Conservation (phyloP, 2,797 vertebrate genomes). For the Dendrocincla tyrannina region DNA sequence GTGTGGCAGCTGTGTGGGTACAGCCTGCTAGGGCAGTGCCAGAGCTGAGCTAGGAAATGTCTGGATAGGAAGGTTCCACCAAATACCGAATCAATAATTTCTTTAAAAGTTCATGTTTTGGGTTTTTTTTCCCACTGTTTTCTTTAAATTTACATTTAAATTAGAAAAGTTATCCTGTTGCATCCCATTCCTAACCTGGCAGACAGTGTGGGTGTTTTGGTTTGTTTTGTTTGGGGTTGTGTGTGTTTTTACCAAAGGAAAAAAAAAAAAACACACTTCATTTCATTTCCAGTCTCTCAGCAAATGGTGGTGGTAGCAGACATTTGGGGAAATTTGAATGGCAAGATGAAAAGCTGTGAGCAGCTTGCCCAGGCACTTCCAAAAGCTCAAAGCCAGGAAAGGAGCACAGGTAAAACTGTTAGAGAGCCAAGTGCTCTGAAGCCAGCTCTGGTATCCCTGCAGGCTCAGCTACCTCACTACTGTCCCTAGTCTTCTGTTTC, state of each 20-base stretch:
- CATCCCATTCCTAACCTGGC: not conserved
- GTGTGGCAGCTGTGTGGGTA: not conserved
- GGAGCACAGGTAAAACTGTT: not conserved
- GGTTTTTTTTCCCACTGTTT: not conserved
- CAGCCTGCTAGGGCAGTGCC: not conserved
- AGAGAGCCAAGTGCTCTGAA: not conserved
- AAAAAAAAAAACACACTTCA: too few relatives aligned
- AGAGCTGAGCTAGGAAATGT: not conserved
- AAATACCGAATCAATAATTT: not conserved
- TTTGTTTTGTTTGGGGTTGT: not conserved
- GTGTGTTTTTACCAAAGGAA: not conserved
- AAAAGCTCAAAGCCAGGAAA: not conserved
- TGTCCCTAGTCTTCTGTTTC: not conserved
- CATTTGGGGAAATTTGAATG: not conserved
- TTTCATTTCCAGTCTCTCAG: not conserved
- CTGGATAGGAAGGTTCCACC: not conserved
- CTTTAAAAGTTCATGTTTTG: not conserved
- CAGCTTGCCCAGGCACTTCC: not conserved
- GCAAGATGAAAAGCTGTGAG: not conserved
- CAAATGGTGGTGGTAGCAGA: not conserved
- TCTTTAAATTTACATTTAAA: not conserved
- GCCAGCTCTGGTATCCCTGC: not conserved
- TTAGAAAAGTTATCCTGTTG: not conserved
- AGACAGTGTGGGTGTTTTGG: not conserved
- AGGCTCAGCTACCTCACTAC: not conserved